Evolutionary conservation across 2,113 vertebrate species (phyloP).

Genomic region (Drymodes brunneopygia): DNA sequence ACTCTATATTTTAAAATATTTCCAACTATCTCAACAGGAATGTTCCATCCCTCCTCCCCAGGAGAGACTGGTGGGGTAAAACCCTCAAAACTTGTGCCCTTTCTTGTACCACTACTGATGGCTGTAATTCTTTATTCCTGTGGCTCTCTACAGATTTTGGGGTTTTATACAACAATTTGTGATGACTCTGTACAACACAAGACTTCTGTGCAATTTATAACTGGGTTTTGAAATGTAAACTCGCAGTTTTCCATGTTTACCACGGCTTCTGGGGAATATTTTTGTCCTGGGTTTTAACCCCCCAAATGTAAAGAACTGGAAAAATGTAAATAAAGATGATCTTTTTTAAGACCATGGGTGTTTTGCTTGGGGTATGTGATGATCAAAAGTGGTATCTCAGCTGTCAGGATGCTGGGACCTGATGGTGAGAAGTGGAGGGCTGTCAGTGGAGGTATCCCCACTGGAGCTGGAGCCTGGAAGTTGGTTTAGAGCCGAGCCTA

Average conservation of each 20-base stretch:
- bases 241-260: background rate
- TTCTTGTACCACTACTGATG: background rate
- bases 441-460: accelerated
- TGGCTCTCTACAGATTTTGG: background rate
- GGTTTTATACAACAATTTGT: background rate
- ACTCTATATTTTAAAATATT: background rate
- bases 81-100: background rate
- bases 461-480: background rate
- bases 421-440: accelerated
- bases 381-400: background rate
- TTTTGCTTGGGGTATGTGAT: background rate
- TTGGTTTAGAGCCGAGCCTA: accelerated
- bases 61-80: background rate
- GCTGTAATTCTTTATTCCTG: background rate
- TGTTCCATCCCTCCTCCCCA: background rate
- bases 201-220: background rate
- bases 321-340: conserved; percentile 13
- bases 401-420: accelerated
- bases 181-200: background rate
- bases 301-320: background rate
- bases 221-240: background rate
- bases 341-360: background rate
- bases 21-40: background rate
- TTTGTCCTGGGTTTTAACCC: background rate
- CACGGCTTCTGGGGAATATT: background rate